Base-by-base conservation (phyloP, 2,113 vertebrate genomes). In the Progne subis region DNA sequence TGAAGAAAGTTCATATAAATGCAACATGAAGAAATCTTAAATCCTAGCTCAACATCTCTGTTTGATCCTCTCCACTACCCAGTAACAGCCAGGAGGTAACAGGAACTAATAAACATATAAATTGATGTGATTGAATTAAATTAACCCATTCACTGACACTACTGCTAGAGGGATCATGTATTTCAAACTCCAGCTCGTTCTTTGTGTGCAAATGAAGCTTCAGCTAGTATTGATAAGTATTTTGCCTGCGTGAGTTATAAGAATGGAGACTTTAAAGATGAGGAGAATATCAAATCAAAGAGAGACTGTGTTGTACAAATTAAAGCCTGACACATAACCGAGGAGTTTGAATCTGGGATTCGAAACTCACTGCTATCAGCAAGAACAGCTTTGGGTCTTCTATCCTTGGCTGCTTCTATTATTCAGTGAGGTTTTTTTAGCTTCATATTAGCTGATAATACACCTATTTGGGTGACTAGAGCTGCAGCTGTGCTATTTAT, bases 401-500 rank as follows among this genome's bases (percentile, higher is more conserved):
- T 55, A 4, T 72, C 19, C 49, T 43, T 43, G 88, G 26, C 87
- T 81, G 55, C 29, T 86, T 25, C 56, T 84, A 16, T 91, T 59
- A 59, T 68, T 90, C 61, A 55, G 60, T n/a, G 65, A 50, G 20
- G 56, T 63, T 93, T 71, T 81, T 90, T 78, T 50, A 59, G n/a
- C 68, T 76, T 82, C 43, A 3, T 65, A 31, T 83, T 84, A 64
- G 59, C 49, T 86, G 67, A 61, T 91, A 49, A 79, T 83, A 84
- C 72, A 95, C 92, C 96, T 84, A 16, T 59, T 68, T 80, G 81
- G 43, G 80, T 74, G 92, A 93, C 50, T 82, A 46, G 9, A 90
- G 31, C 75, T 68, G 75, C 74, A 88, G 37, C 84, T 55, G 76
- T 82, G 75, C 67, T 90, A 93, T 95, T 95, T 91, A 92, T 71